These are phyloP conservation scores for Agrenia bidenticulata DNA, from an alignment of 2,888 invertebrate genomes.

Conservation along the genomic window DNA sequence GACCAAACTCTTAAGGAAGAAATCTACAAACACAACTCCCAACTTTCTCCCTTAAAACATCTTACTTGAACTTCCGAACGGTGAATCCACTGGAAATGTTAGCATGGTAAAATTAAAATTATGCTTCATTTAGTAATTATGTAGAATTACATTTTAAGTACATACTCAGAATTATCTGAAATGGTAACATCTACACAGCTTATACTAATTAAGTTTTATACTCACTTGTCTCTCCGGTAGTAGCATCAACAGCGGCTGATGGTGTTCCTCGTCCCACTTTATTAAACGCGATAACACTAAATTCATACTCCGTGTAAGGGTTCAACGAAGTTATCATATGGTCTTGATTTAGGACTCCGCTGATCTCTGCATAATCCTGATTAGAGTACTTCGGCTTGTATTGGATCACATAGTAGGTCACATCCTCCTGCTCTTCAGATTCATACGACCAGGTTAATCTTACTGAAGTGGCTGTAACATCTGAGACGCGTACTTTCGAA, in stretches of 20 bases:
- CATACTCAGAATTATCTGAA: neutral
- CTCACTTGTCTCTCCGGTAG: slow-evolving; percentile 93
- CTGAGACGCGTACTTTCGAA: slow-evolving; percentile 83
- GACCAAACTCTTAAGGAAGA: neutral
- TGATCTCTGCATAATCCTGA: slow-evolving; percentile 88
- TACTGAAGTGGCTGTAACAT: slow-evolving; percentile 91
- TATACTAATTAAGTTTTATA: slow-evolving; percentile 27
- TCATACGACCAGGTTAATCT: slow-evolving; percentile 90
- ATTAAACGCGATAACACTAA: slow-evolving; percentile 93
- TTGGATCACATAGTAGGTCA: slow-evolving; percentile 94
- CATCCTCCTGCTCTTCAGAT: slow-evolving; percentile 71
- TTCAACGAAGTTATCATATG: slow-evolving; percentile 86
- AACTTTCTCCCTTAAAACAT: neutral
- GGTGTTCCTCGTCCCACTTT: slow-evolving; percentile 89
- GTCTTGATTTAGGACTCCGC: slow-evolving; percentile 88
- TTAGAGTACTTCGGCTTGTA: slow-evolving; percentile 94
- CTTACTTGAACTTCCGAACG: slow-evolving; percentile 52
- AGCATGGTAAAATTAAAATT: slow-evolving; percentile 31
- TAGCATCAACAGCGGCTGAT: slow-evolving; percentile 83
- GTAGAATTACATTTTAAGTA: neutral
- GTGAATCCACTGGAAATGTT: slow-evolving; percentile 44
- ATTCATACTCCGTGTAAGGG: slow-evolving; percentile 94
- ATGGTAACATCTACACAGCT: neutral
- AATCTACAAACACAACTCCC: slow-evolving; percentile 13
- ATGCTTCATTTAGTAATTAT: slow-evolving; percentile 9